A percentile compares a stretch with the other conserved stretches of the same genome.
phyloP scores from a whole-genome alignment of 2,113 vertebrate genomes.

The Erpornis zantholeuca region DNA sequence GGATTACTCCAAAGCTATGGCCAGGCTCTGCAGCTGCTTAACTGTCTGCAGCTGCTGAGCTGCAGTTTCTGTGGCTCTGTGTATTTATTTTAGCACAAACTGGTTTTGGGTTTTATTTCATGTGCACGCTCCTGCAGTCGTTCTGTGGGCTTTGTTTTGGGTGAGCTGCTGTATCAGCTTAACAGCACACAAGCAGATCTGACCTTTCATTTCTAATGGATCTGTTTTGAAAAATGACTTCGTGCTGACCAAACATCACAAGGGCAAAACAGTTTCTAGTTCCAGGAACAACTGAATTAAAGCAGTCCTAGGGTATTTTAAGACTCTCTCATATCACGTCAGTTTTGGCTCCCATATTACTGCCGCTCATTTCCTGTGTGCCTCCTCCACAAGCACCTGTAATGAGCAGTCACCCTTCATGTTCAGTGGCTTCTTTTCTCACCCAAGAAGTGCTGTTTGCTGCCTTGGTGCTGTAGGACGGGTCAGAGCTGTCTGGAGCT shows the following conservation, averaged over 20 bases:
- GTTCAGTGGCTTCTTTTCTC: not conserved
- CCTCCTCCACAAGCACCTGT: not conserved
- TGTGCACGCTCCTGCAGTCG: not conserved
- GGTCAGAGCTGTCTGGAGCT: not conserved
- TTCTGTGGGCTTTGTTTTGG: not conserved
- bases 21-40: not conserved
- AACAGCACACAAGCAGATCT: not conserved
- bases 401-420: not conserved
- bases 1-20: not conserved
- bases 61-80: not conserved
- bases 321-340: not conserved
- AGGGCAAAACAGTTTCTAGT: not conserved
- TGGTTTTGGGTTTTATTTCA: not conserved
- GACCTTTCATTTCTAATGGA: not conserved
- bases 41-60: constrained; percentile 3
- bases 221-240: not conserved
- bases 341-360: not conserved
- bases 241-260: not conserved
- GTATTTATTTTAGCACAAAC: constrained; percentile 1
- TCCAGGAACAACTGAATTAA: not conserved
- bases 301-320: not conserved
- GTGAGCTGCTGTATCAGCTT: not conserved
- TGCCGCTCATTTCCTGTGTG: not conserved
- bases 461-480: not conserved
- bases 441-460: not conserved